A percentile compares a stretch with the other conserved stretches of the same genome.
phyloP scores from a whole-genome alignment of 2,113 vertebrate genomes.

The Sinocyclocheilus anshuiensis region DNA sequence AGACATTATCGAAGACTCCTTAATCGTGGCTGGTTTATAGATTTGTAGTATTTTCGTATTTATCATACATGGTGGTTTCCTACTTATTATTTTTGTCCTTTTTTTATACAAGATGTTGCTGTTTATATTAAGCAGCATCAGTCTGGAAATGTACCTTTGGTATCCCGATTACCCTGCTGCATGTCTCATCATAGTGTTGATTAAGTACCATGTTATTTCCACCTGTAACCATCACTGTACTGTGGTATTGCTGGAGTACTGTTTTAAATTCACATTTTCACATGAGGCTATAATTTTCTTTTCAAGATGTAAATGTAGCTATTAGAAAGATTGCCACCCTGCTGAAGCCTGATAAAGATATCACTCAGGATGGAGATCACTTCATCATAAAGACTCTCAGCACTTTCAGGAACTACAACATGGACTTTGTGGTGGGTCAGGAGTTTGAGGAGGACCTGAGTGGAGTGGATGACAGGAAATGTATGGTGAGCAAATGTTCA shows the following conservation, averaged over 20 bases:
- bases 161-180: no score
- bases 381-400: slow-evolving; percentile 93
- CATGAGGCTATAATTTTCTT: not conserved
- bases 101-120: not conserved
- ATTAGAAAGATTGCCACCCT: slow-evolving; percentile 92
- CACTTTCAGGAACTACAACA: slow-evolving; percentile 95
- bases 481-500: slow-evolving; percentile 73
- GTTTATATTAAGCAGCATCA: not conserved
- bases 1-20: no score
- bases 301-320: slow-evolving; percentile 88
- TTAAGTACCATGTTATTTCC: not conserved
- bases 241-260: not conserved
- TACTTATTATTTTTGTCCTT: not conserved
- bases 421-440: slow-evolving; percentile 91
- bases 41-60: no score
- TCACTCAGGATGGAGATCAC: slow-evolving; percentile 87
- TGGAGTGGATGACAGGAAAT: slow-evolving; percentile 92
- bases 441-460: slow-evolving; percentile 94
- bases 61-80: no score
- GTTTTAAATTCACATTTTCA: not conserved
- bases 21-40: no score
- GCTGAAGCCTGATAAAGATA: slow-evolving; percentile 94
- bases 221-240: not conserved
- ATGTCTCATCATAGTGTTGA: not conserved
- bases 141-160: not conserved